Evolutionary conservation across 2,797 vertebrate species (phyloP).

Genomic region (Sardinella longiceps): DNA sequence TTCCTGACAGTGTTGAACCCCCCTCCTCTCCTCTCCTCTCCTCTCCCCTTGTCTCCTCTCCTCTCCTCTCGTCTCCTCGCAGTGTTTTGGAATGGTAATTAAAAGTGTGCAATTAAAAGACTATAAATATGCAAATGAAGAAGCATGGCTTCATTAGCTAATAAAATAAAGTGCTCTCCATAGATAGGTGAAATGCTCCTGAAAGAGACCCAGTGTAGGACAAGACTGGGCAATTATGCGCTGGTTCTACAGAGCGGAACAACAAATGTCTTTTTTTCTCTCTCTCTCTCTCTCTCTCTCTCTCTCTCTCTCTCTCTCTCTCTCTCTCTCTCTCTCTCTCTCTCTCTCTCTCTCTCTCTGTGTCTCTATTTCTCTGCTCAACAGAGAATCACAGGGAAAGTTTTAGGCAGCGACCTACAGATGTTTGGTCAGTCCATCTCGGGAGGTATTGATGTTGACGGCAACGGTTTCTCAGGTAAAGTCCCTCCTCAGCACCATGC

Average conservation of each 20-base stretch:
- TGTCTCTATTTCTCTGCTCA: slow-evolving; percentile 21
- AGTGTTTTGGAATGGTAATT: not conserved
- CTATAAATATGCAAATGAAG: slow-evolving; percentile 22
- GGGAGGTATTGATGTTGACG: slow-evolving; percentile 88
- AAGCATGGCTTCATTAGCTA: slow-evolving; percentile 15
- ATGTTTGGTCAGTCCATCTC: slow-evolving; percentile 97
- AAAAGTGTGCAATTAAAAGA: not conserved
- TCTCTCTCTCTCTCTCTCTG: too few relatives aligned
- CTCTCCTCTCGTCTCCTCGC: not conserved
- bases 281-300: too few relatives aligned
- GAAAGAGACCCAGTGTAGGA: not conserved
- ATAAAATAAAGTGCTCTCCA: not conserved
- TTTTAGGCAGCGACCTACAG: slow-evolving; percentile 78
- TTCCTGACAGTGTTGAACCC: slow-evolving; percentile 39
- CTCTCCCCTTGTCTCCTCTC: not conserved
- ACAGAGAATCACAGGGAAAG: slow-evolving; percentile 87
- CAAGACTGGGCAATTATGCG: not conserved
- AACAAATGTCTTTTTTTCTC: not conserved
- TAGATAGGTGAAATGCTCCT: not conserved
- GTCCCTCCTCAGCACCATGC: not conserved
- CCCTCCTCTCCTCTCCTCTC: not conserved
- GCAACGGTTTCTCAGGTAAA: slow-evolving; percentile 92
- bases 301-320: too few relatives aligned
- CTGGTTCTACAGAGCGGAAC: not conserved
- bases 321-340: not conserved